Evolutionary conservation across 1,140 invertebrate species (phyloP), one percentile per base, ranked within the genome.

Genomic region (Camponotus floridanus): DNA sequence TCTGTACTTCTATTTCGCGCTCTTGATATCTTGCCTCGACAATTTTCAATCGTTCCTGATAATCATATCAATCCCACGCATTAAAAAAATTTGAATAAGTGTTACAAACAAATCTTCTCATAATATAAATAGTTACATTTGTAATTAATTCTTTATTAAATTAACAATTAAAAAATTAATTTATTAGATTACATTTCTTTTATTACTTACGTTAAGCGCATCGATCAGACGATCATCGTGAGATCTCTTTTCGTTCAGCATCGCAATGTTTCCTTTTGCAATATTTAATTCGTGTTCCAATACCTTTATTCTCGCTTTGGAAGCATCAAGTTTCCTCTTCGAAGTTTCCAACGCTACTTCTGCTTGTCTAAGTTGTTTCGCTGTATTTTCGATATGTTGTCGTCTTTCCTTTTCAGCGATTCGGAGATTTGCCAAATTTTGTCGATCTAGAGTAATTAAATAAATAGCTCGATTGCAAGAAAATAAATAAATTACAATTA

Each of bases 201-300:
- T 6, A 59, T 45, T 62, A 87, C 90, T 89, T 88, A 96, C 96
- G 45, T 95, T 95, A 78, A 96, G 94, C 70, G 95, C 95, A 62
- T 95, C 94, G 59, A 96, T 96, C 4, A 96, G 88, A 85, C 96
- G 92, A 91, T 96, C 95, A 81, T 97, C 96, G 76, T 96, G 94
- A 64, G 93, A 94, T 89, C 94, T 96, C 88, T 96, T 96, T 62
- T 96, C 96, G 4, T 95, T 92, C 59, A 96, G 92, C 11, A 95
- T 94, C 45, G 94, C 93, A 80, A 96, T 94, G 86, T 96, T 96
- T 33, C 94, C 93, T 86, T 95, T 95, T 2, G 95, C 88, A 0
- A 87, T 89, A 3, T 91, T 93, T 2, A 94, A 86, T 79, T 97
- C 96, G 67, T 95, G 95, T 88, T 96, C 96, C 11, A 97, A 92